Percentiles rank a stretch among this genome's conserved stretches.
These are phyloP conservation scores for Oophaga pumilio DNA, from an alignment of 2,113 vertebrate species.

Conservation along the genomic window DNA sequence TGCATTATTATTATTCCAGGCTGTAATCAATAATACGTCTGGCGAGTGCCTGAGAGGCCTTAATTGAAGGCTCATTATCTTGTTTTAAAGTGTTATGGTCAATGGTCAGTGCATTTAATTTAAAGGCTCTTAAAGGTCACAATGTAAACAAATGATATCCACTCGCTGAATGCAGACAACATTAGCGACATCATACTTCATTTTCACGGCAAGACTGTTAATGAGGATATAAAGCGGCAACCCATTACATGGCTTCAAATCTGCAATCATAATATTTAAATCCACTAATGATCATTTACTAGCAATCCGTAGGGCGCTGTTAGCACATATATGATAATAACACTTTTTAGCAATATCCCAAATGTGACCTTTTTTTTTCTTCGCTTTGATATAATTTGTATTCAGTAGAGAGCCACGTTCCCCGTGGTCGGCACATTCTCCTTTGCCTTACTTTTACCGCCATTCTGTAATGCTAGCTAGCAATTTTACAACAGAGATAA, in stretches of 20 bases:
- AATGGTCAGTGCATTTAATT: conserved; percentile 36
- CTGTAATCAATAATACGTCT: conserved; percentile 27
- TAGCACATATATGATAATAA: conserved; percentile 40
- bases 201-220: neutral
- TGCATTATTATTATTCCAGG: conserved; percentile 25
- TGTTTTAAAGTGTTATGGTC: conserved; percentile 21
- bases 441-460: conserved; percentile 11
- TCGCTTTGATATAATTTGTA: conserved; percentile 24
- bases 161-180: conserved; percentile 1
- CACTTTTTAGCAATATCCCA: conserved; percentile 24
- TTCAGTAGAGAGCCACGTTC: neutral
- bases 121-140: conserved; percentile 38
- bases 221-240: conserved; percentile 6
- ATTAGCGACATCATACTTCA: conserved; percentile 33
- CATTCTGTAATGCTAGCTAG: conserved; percentile 7
- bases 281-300: conserved; percentile 26
- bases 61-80: conserved; percentile 44
- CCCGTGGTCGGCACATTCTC: conserved; percentile 10
- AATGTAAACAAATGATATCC: conserved; percentile 37
- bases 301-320: conserved; percentile 12
- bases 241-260: conserved; percentile 2
- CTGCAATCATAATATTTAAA: conserved; percentile 39
- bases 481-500: conserved; percentile 45
- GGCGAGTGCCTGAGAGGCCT: neutral
- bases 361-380: conserved; percentile 23